Base-by-base conservation (phyloP, 1,140 invertebrate genomes). In the Saccostrea glomerata region DNA sequence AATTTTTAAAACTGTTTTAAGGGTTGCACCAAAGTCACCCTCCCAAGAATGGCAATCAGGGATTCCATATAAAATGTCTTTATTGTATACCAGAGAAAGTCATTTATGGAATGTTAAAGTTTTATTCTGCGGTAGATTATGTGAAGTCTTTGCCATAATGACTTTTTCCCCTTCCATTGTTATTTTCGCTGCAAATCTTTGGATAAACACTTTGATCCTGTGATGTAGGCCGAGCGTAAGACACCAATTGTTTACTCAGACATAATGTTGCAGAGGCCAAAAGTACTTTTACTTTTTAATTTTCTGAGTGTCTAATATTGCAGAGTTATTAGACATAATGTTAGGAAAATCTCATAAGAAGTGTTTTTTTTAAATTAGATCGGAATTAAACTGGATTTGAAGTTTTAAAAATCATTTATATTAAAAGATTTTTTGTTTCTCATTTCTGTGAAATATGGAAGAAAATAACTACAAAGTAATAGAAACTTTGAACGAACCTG, bases 171-270 rank as follows among this genome's bases (percentile, higher is more conserved):
- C 17, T 20, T 63, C n/a, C 15, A 36, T 30, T 77, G 30, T 9
- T 13, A 30, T 13, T 73, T 77, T 77, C 4, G 9, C 23, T 77
- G 15, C 70, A 77, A 77, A 36, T 17, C 30, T 77, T 77, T 77
- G 13, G 25, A 77, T 77, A 77, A 30, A 25, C 23, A 25, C 70
- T 77, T 77, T 77, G 70, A 47, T 47, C 47, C 47, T 9, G 9
- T 47, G 47, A 77, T 77, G 70, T 77, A 36, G 23, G 70, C 13
- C 25, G 13, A 30, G 30, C 3, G 25, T 25, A 77, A 77, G 23
- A 30, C 58, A 77, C 70, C 30, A 30, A 13, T 30, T 77, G 30
- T 77, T 77, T 77, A 77, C 70, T 77, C 70, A 36, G 25, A 77
- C 23, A 17, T 36, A 30, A 36, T 25, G 13, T 77, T 77, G 70